Evolutionary conservation across 2,113 vertebrate genomes (phyloP), one percentile per base, ranked within the genome.

Genomic region (Oryzias javanicus): DNA sequence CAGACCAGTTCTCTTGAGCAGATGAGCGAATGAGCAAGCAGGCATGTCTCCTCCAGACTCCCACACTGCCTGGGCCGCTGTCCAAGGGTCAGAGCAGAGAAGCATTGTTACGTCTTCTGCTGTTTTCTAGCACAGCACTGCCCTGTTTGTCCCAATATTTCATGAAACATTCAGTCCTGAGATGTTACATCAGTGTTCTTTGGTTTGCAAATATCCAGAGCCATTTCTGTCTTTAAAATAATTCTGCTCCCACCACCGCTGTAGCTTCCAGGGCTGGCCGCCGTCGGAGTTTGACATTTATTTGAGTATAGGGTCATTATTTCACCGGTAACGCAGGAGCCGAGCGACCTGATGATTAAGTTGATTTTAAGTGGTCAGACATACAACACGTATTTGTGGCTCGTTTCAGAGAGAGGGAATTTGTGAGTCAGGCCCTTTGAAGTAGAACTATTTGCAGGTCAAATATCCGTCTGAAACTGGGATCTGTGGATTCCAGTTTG

Each of bases 21-120:
- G 79, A 83, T 73, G 77, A 86, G 73, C 78, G 71, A 84, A 70
- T 83, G 76, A 81, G 71, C 69, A 77, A 79, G 79, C 60, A 48
- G 70, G 75, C 45, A 4, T 67, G 67, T 87, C 75, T 86, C 19
- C 53, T 81, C 76, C 80, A 81, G 67, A 82, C 83, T 78, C 81
- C 82, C 83, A 84, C 87, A 70, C 80, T 72, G 71, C 79, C 82
- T 54, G 69, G 73, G 78, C 85, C 58, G 60, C 18, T 72, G 80
- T 83, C 81, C 77, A 76, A 50, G 49, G 71, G 35, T 35, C 35
- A 81, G 71, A 85, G 80, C 60, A 79, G 57, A 65, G 51, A 50
- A 46, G 67, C 67, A 72, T 58, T 77, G 75, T 80, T 75, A 62
- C 42, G 27, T 71, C 60, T 65, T 77, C 64, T 45, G 71, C 46